Evolutionary conservation across 2,797 vertebrate genomes (phyloP).

Genomic region (Periparus ater): DNA sequence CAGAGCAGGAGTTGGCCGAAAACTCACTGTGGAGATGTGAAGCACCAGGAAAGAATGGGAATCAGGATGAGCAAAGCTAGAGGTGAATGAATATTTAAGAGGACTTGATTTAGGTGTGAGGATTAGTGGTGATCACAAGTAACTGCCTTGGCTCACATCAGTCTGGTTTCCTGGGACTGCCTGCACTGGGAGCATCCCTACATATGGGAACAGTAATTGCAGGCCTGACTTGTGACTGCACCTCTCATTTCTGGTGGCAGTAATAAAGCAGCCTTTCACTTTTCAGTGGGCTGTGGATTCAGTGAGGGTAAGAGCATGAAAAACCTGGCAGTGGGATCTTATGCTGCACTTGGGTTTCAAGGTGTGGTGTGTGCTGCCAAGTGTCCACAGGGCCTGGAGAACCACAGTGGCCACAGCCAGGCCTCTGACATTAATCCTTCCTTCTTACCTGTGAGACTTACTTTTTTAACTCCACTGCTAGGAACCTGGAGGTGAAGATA

Average conservation of each 20-base stretch:
- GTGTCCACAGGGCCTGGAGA: background rate
- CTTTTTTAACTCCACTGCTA: background rate
- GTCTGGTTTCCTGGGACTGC: background rate
- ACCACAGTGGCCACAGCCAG: background rate
- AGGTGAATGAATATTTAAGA: background rate
- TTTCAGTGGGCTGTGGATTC: background rate
- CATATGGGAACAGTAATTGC: accelerated
- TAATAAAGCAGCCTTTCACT: background rate
- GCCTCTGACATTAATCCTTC: background rate
- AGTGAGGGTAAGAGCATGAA: background rate
- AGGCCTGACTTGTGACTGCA: background rate
- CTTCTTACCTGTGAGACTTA: background rate
- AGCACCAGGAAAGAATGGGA: background rate
- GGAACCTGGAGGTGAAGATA: background rate
- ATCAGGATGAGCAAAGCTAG: background rate
- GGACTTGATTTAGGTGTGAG: background rate
- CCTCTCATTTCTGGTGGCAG: background rate
- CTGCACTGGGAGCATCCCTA: background rate
- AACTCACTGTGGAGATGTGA: background rate
- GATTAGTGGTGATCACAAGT: background rate
- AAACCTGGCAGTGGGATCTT: background rate
- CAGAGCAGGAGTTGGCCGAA: background rate
- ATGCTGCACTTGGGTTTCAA: background rate
- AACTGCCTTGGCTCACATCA: accelerated
- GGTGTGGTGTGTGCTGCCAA: background rate